A percentile compares a stretch with the other conserved stretches of the same genome.
phyloP scores from a whole-genome alignment of 2,113 vertebrate genomes.

The Trichechus manatus region DNA sequence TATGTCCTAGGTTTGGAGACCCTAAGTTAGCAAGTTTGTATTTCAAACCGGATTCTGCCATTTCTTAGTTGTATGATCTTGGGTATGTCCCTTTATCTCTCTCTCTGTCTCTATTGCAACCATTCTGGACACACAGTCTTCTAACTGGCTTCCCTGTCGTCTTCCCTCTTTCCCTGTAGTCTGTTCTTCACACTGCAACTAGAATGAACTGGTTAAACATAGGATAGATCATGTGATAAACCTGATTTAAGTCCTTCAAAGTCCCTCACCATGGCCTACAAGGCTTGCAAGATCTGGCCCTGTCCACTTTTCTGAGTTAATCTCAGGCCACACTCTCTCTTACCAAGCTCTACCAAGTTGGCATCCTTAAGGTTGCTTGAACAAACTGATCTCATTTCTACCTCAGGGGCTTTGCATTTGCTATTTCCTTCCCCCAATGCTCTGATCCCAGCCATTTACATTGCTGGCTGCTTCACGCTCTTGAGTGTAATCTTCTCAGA shows the following conservation, averaged over 20 bases:
- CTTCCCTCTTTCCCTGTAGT: background rate
- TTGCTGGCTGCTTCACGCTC: slow-evolving; percentile 5
- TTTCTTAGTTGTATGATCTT: slow-evolving; percentile 8
- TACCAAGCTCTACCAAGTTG: background rate
- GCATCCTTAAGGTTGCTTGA: background rate
- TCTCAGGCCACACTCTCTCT: background rate
- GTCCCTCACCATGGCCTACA: background rate
- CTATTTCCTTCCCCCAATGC: background rate
- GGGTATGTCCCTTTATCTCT: background rate
- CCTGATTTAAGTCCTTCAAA: background rate
- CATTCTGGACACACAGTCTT: background rate
- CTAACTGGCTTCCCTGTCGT: background rate
- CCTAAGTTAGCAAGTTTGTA: background rate
- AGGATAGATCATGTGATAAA: background rate
- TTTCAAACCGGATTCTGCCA: background rate
- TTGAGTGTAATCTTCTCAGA: slow-evolving; percentile 21
- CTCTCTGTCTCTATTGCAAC: background rate
- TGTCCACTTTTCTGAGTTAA: background rate
- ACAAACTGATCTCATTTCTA: background rate
- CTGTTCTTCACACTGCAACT: background rate
- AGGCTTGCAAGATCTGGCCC: background rate
- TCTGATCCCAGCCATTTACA: background rate
- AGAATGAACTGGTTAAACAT: background rate
- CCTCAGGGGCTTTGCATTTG: background rate
- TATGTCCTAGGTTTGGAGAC: background rate